Base-by-base conservation (phyloP, 2,888 invertebrate species). In the Osmoderma eremita region DNA sequence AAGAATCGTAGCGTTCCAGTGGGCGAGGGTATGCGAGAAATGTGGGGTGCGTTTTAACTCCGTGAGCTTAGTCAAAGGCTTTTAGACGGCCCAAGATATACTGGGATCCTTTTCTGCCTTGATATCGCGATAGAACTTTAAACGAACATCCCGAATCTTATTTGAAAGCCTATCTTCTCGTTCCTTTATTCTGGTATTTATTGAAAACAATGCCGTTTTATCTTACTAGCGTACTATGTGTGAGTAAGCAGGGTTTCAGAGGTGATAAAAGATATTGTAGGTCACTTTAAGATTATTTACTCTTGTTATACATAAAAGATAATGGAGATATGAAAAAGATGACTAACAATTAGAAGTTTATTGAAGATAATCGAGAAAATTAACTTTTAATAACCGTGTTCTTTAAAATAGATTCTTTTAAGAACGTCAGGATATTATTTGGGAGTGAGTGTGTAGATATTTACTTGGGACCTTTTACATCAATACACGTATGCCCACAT, bases 101-200 rank as follows among this genome's bases (percentile, higher is more conserved):
- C 53, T 38, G 36, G 17, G 36, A 12, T 18, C 38, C 36, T 39
- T 18, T 53, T 53, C 38, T 36, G 38, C n/a, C 20, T 18, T 50
- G 36, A 53, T 38, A 38, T 18, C n/a, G 10, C n/a, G 8, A 24
- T 38, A 38, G 38, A 38, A 53, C 36, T 38, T 53, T 53, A 53
- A 38, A 53, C 12, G 15, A 18, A n/a, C 4, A 17, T 8, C 10
- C 5, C 10, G 53, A 36, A 38, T 10, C 12, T 13, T 18, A 30
- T 13, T 6, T 6, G 30, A 30, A 30, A 30, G 15, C 5, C 36
- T 20, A 15, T 50, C 50, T 13, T 1, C 13, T 53, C 24, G 20
- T n/a, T 22, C 22, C 3, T 3, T 13, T n/a, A 22, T 50, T 22
- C 22, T 22, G 22, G 0, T 49, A 12, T 22, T 13, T 30, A 42